Evolutionary conservation across 2,113 vertebrate species (phyloP).

Genomic region (Cranoglanis bouderius): DNA sequence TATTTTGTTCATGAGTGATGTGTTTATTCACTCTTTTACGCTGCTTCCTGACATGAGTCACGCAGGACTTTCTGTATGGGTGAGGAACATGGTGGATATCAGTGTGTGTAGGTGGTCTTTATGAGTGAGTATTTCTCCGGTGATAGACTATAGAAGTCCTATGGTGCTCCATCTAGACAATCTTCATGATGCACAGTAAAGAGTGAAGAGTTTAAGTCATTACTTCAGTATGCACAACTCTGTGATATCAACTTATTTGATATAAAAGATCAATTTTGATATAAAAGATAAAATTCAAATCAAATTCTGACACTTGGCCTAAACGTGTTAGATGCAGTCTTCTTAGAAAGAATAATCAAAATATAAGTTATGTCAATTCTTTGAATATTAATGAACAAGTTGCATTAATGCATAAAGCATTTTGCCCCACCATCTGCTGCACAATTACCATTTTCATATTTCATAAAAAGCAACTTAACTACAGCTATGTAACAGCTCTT

Average conservation of each 20-base stretch:
- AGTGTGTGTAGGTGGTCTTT: neutral
- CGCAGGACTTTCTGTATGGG: neutral
- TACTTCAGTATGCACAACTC: neutral
- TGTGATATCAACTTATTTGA: neutral
- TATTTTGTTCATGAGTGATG: conserved; percentile 2
- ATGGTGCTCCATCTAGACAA: conserved; percentile 2
- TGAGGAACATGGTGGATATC: neutral
- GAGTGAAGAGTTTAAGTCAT: neutral
- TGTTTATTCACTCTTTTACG: conserved; percentile 21
- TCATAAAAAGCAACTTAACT: neutral
- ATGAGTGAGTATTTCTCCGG: conserved; percentile 1
- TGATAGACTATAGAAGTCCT: neutral
- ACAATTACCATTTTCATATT: conserved; percentile 1
- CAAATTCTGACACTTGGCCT: neutral
- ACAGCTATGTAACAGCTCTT: neutral
- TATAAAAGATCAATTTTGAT: neutral
- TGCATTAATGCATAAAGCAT: neutral
- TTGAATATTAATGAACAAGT: neutral
- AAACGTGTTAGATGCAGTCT: neutral
- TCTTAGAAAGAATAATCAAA: neutral
- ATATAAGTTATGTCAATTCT: neutral
- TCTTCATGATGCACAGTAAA: neutral
- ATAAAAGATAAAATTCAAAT: neutral
- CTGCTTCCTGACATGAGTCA: conserved; percentile 13
- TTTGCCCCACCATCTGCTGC: neutral